Percentiles rank a stretch among this genome's conserved stretches.
phyloP scores from a whole-genome alignment of 2,888 invertebrate species.

The Fragum sueziense region DNA sequence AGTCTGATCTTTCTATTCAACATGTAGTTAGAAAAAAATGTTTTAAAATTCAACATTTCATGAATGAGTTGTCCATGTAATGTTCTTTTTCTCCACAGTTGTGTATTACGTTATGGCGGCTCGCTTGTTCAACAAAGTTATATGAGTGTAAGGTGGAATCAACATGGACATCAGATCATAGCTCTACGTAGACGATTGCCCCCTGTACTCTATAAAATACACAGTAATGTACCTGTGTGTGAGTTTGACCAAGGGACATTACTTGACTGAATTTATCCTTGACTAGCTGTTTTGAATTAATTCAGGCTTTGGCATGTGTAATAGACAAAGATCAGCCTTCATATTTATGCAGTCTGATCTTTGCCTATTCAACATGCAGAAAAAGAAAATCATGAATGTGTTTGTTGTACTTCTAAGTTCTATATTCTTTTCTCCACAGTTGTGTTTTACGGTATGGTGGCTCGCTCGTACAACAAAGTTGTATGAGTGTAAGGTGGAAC shows the following conservation, averaged over 20 bases:
- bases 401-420: too few species aligned
- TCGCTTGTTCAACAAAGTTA: constrained; percentile 82
- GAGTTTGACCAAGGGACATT: constrained; percentile 98
- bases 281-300: too few species aligned
- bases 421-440: constrained; percentile 81
- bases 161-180: constrained; percentile 89
- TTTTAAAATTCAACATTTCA: too few species aligned
- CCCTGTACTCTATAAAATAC: constrained; percentile 89
- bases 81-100: constrained; percentile 81
- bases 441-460: constrained; percentile 78
- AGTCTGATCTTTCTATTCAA: too few species aligned
- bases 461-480: constrained; percentile 73
- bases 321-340: too few species aligned
- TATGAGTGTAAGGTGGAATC: constrained; percentile 96
- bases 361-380: too few species aligned
- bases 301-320: too few species aligned
- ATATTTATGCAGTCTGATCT: too few species aligned
- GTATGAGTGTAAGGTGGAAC: constrained; percentile 97
- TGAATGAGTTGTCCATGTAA: too few species aligned
- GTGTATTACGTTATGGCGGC: constrained; percentile 77
- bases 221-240: constrained; percentile 88
- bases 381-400: too few species aligned
- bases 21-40: too few species aligned
- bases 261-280: too few species aligned
- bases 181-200: constrained; percentile 93